Conservation (phyloP, 2,113 vertebrate genomes). For the Otus sunia region DNA sequence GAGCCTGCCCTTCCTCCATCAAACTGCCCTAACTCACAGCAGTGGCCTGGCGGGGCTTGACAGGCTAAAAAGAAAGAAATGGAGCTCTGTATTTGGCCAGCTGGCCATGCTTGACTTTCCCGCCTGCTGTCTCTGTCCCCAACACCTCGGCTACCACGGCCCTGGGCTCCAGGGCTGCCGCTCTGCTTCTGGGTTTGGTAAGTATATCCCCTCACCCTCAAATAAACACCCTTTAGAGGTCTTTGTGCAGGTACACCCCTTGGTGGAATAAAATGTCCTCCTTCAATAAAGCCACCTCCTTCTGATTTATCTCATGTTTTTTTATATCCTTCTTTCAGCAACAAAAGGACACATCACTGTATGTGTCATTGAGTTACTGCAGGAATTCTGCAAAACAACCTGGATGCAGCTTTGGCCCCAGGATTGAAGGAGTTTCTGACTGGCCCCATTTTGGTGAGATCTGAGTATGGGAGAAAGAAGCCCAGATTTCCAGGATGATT, state of each 20-base stretch:
- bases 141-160: not conserved
- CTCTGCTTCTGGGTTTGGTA: not conserved
- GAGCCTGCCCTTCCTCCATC: not conserved
- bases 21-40: not conserved
- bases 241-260: not conserved
- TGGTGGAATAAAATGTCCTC: not conserved
- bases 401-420: rapidly evolving
- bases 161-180: not conserved
- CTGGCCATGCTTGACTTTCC: not conserved
- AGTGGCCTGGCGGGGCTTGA: not conserved
- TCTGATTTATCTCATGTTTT: not conserved
- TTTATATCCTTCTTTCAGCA: not conserved
- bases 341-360: not conserved
- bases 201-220: not conserved
- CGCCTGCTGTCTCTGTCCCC: not conserved
- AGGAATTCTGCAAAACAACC: not conserved
- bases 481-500: not conserved
- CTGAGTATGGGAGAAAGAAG: not conserved
- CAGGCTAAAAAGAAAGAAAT: not conserved
- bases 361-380: not conserved
- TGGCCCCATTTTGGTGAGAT: not conserved
- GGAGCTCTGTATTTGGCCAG: not conserved
- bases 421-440: not conserved
- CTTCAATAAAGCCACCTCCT: not conserved
- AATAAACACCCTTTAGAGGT: not conserved